Conservation (phyloP, 2,113 vertebrate genomes). For the Corvus moneduloides region DNA sequence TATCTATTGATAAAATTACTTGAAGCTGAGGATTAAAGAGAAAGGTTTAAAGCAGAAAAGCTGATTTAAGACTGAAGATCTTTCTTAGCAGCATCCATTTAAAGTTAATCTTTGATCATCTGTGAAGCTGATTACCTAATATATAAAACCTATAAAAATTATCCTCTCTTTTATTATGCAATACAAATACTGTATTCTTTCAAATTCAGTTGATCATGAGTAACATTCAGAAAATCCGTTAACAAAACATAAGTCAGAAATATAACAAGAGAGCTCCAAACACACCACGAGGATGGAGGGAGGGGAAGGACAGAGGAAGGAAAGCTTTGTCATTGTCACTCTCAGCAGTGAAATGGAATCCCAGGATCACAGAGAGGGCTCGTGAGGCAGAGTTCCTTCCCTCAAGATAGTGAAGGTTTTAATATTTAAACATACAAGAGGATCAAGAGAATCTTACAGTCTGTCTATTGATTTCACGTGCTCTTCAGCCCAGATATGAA, state of each 20-base stretch:
- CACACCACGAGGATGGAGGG: background rate
- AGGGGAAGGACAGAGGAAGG: background rate
- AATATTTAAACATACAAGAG: constrained; percentile 9
- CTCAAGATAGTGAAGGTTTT: background rate
- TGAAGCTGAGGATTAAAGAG: constrained; percentile 58
- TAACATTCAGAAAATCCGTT: background rate
- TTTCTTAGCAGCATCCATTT: constrained; percentile 62
- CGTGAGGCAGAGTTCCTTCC: background rate
- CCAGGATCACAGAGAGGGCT: background rate
- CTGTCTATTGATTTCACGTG: background rate
- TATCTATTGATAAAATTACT: constrained; percentile 72
- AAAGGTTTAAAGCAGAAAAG: constrained; percentile 56
- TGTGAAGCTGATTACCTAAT: constrained; percentile 61
- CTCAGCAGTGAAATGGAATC: background rate
- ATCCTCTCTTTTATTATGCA: constrained; percentile 51
- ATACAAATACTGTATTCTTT: constrained; percentile 4
- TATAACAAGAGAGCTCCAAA: background rate
- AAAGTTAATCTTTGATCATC: constrained; percentile 66
- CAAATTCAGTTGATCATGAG: background rate
- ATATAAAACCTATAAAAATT: constrained; percentile 51
- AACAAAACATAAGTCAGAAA: background rate
- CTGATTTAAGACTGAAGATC: constrained; percentile 61
- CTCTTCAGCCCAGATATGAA: background rate
- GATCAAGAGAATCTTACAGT: background rate
- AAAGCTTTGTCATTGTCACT: background rate